Evolutionary conservation across 2,888 invertebrate genomes (phyloP).

Genomic region (Mimumesa dahlbomi): DNA sequence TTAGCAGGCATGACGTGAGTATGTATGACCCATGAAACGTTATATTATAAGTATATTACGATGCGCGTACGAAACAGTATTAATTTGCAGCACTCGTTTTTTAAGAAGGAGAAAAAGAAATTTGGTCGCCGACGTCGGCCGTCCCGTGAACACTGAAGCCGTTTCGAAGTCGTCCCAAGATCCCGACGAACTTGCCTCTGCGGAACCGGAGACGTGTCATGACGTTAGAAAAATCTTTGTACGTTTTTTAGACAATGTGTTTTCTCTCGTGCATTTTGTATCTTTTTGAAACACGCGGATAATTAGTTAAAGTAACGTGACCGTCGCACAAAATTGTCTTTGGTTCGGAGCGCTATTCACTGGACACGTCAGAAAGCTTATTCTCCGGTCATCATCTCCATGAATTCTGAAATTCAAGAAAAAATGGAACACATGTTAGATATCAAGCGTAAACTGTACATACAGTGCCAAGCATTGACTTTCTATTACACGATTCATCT

Average conservation of each 20-base stretch:
- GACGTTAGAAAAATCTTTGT: constrained; percentile 44
- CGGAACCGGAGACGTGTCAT: constrained; percentile 56
- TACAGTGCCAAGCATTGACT: no score
- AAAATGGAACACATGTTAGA: neutral
- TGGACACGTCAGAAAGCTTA: constrained; percentile 80
- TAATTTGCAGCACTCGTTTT: constrained; percentile 40
- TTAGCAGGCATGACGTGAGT: constrained; percentile 56
- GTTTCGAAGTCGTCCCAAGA: constrained; percentile 14
- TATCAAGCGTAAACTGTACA: neutral
- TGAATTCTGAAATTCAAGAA: constrained; percentile 91
- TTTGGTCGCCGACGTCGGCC: constrained; percentile 5
- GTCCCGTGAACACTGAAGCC: constrained; percentile 10
- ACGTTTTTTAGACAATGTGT: constrained; percentile 25
- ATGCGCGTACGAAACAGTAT: constrained; percentile 30
- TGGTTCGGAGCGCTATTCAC: constrained; percentile 31
- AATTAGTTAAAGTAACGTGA: constrained; percentile 54
- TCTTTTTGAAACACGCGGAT: constrained; percentile 55
- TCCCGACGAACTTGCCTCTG: constrained; percentile 29
- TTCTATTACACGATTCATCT: no score
- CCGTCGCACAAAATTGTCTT: constrained; percentile 58
- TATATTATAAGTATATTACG: constrained; percentile 32
- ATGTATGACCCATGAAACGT: constrained; percentile 40
- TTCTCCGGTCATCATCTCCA: constrained; percentile 98
- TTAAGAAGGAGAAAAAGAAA: constrained; percentile 13
- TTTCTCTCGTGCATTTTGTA: constrained; percentile 43